Conservation (phyloP, 2,888 invertebrate species). For the Drosophila sordidapex region DNA sequence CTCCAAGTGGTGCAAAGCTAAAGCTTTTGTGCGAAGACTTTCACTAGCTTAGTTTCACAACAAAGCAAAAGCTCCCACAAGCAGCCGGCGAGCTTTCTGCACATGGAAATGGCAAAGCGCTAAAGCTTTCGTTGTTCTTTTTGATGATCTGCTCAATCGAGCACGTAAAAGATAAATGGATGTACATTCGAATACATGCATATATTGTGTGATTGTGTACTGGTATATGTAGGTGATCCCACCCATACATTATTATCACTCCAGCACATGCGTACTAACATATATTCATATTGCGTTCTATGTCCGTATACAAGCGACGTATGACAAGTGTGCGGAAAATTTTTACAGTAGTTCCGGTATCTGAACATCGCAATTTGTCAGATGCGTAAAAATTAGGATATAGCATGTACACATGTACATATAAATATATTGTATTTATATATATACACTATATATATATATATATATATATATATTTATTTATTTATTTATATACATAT, state of each 20-base stretch:
- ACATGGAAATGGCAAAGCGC: not conserved
- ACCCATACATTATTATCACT: not conserved
- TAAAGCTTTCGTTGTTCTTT: constrained; percentile 1
- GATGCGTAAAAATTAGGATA: constrained; percentile 51
- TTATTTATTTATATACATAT: constrained; percentile 3
- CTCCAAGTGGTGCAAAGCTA: not conserved
- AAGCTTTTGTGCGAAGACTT: not conserved
- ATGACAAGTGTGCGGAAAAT: constrained; percentile 55
- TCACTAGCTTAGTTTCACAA: not conserved
- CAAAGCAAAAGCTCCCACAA: not conserved
- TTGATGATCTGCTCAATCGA: not conserved
- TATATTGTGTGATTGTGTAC: not conserved
- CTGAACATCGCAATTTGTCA: constrained; percentile 34
- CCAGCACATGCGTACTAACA: constrained; percentile 4
- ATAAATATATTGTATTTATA: constrained; percentile 4
- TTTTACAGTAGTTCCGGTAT: constrained; percentile 51
- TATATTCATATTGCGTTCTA: constrained; percentile 6
- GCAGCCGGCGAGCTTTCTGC: not conserved
- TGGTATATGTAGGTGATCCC: constrained; percentile 7
- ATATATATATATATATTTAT: constrained; percentile 6
- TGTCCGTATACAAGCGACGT: constrained; percentile 2
- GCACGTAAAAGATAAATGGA: constrained; percentile 5
- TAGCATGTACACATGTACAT: constrained; percentile 14
- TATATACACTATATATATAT: not conserved
- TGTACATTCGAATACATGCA: not conserved